Evolutionary conservation across 2,797 vertebrate species (phyloP), one percentile per base, ranked within the genome.

Genomic region (Pygocentrus nattereri): DNA sequence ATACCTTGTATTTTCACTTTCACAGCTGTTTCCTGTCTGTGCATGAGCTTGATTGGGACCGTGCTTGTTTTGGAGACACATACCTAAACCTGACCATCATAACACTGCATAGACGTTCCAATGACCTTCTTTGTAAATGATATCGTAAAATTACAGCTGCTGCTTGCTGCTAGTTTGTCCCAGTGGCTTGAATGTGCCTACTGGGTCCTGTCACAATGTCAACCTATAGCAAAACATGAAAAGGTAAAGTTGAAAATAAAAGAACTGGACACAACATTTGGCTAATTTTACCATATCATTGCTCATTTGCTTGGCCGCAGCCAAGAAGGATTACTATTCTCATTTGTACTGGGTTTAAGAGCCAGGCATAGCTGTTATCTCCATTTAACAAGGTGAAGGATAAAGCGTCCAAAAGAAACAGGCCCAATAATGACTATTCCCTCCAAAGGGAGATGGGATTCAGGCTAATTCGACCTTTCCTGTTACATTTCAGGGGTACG

Each of bases 311-410:
- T 50, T 50, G 49, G 49, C 49, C 16, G 49, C 49, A 50, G 49
- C 38, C 5, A 0, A 38, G 38, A 8, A 38, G 38, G 38, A 38
- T 38, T 38, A 8, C n/a, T 38, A 8, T 38, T 6, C 38, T 38
- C 2, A 34, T 34, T 34, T 6, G 34, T 34, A 38, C 44, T 12
- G 41, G 41, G 44, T 12, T 12, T 11, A 76, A 65, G 31, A 76
- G 56, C 70, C 62, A 64, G 54, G 56, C 58, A 56, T 64, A 62
- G 65, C 79, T 76, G 73, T 64, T 80, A 76, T 80, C 50, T 62
- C 67, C 64, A n/a, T 3, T 23, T 4, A 80, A 25, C 74, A 76
- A 74, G 64, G 18, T 59, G 76, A 69, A 76, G 49, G 52, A 64
- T 79, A 71, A 83, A 79, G 49, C 58, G 47, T 70, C 65, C 72